Evolutionary conservation across 37 sponge, comb jelly and placozoan species (phyloP), one percentile per base, ranked within the genome.

Genomic region (Cladorhizidae sp.): DNA sequence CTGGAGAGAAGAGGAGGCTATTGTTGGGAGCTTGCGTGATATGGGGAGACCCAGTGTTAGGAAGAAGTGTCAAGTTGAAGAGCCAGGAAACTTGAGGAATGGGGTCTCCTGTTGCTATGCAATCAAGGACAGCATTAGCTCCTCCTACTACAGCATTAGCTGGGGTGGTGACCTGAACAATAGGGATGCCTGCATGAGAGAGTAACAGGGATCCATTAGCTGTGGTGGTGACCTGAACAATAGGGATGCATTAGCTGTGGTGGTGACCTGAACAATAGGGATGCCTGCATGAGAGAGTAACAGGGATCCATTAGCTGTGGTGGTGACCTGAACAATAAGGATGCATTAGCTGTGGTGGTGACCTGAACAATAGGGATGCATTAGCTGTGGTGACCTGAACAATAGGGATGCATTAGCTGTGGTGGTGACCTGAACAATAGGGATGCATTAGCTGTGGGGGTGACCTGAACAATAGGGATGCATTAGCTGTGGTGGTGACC

Each of bases 71-170:
- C 23, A 62, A 64, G 29, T 52, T 50, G 8, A 17, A 64, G 57
- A 40, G 73, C 91, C 91, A 90, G 29, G 74, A 63, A 50, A 90
- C 82, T n/a, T 62, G 36, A 28, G 91, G 91, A 21, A 57, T 49
- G 9, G 91, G 91, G 42, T 31, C 61, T 22, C 91, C 91, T 5
- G 38, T 51, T 22, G 79, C 78, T 9, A 74, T 6, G 54, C 91
- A 90, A 36, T 73, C 77, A 12, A 90, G 51, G 28, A 74, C 40
- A 0, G 64, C 57, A 12, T 31, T 37, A 32, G 58, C 9, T 0
- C 74, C 73, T 57, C 64, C 73, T 0, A 38, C 81, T 5, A 40
- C 69, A 7, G 36, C 71, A 21, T 76, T 52, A 8, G 25, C 9
- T 11, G 71, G 1, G n/a, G 43, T 41, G n/a, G 59, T 26, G 29